phyloP scores from a whole-genome alignment of 2,797 vertebrate species.

The Cyprinella venusta region DNA sequence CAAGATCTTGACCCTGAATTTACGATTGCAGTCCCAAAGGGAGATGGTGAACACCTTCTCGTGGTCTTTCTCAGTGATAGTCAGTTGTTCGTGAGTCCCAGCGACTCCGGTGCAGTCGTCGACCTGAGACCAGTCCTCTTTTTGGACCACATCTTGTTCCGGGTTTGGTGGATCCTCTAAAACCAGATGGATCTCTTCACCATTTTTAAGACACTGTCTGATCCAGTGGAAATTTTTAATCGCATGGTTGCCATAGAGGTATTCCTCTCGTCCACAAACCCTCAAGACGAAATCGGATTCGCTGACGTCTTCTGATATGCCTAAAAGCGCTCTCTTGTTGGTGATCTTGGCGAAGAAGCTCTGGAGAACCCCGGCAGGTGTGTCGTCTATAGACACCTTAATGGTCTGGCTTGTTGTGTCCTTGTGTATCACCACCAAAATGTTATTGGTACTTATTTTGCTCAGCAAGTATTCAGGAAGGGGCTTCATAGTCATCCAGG shows the following conservation, averaged over 20 bases:
- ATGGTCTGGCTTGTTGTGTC: conserved; percentile 91
- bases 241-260: conserved; percentile 87
- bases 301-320: conserved; percentile 84
- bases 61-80: conserved; percentile 93
- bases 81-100: conserved; percentile 94
- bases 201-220: conserved; percentile 92
- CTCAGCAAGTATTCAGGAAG: conserved; percentile 88
- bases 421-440: conserved; percentile 91
- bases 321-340: conserved; percentile 90
- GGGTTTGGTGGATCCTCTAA: conserved; percentile 86
- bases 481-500: conserved; percentile 88
- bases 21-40: conserved; percentile 96
- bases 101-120: conserved; percentile 96
- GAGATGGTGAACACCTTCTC: conserved; percentile 96
- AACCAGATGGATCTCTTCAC: conserved; percentile 94
- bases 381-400: conserved; percentile 90
- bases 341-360: conserved; percentile 90
- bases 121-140: conserved; percentile 96
- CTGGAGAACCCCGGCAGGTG: conserved; percentile 83
- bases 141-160: conserved; percentile 85
- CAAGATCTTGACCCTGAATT: conserved; percentile 93
- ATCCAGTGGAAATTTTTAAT: conserved; percentile 95
- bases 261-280: conserved; percentile 95
- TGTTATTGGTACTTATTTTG: conserved; percentile 86
- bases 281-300: conserved; percentile 91